Percentiles rank a stretch among this genome's conserved stretches.
Evolutionary conservation across 2,888 invertebrate species (phyloP).

Genomic region (Ecdyonurus torrentis): DNA sequence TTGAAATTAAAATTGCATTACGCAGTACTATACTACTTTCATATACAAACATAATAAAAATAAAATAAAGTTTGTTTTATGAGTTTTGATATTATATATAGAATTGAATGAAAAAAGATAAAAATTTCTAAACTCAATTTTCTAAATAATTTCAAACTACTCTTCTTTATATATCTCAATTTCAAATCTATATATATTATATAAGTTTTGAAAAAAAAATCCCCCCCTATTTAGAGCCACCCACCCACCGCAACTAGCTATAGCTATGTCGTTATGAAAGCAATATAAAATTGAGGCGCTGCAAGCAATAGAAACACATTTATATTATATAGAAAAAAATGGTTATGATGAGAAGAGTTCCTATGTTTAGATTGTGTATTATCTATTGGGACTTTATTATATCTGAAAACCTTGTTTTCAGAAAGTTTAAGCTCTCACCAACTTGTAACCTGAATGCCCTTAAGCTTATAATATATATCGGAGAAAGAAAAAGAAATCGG

Average conservation of each 20-base stretch:
- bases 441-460: background rate
- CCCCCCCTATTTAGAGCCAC: background rate
- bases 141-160: too few species aligned
- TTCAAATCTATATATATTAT: too few species aligned
- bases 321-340: background rate
- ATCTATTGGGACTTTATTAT: background rate
- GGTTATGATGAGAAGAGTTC: background rate
- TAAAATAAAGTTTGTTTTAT: too few species aligned
- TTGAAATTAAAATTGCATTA: too few species aligned
- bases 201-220: too few species aligned
- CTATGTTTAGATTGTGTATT: background rate
- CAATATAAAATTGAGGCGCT: background rate
- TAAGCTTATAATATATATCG: background rate
- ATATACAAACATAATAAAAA: too few species aligned
- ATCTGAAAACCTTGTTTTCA: background rate
- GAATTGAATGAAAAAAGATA: too few species aligned
- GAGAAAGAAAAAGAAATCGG: background rate
- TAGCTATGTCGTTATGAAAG: background rate
- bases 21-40: too few species aligned
- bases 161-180: too few species aligned
- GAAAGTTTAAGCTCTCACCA: background rate
- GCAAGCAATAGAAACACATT: background rate
- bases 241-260: background rate
- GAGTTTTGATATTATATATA: too few species aligned
- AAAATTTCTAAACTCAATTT: too few species aligned